Base-by-base conservation (phyloP, 2,888 invertebrate genomes). In the Oxycera nigricornis region DNA sequence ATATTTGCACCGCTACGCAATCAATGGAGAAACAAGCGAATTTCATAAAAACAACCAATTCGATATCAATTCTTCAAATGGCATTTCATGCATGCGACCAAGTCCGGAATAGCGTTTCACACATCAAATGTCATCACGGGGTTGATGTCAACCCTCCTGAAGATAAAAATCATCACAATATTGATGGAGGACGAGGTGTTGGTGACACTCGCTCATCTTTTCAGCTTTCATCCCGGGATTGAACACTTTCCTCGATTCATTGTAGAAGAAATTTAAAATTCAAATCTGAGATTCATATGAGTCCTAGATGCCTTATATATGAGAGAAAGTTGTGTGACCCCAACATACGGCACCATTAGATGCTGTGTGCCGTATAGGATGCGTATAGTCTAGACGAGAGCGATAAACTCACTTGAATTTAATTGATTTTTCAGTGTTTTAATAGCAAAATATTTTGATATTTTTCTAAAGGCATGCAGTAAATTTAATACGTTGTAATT, bases 281-380 rank as follows among this genome's bases (percentile, higher is more conserved):
- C 67, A 67, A 67, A 67, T 67, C 67, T 67, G 41, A 41, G 67
- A 67, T 67, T 67, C 67, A 67, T 67, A 67, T 41, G 67, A 39
- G 67, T 14, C 24, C 24, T n/a, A 59, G 24, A 24, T 59, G n/a
- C 22, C 3, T 3, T 59, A 28, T 1, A 20, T 67, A 14, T 59
- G 62, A 7, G n/a, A 67, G 67, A 24, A 14, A 7, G 24, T 41
- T 6, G 20, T 11, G 61, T 24, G 67, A 67, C 67, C 67, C 28
- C 11, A 28, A 67, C 67, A 67, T 67, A 24, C 41, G 67, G 67
- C 46, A 46, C 67, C 67, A 24, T 26, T 67, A 41, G 46, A 67
- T 46, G 26, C 28, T 41, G 7, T 67, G 67, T 20, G 46, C 14
- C 3, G 6, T 46, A 3, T 2, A n/a, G 6, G 46, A 46, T 7